Evolutionary conservation across 2,888 invertebrate genomes (phyloP).

Genomic region (Lissocephala sabroskyi): DNA sequence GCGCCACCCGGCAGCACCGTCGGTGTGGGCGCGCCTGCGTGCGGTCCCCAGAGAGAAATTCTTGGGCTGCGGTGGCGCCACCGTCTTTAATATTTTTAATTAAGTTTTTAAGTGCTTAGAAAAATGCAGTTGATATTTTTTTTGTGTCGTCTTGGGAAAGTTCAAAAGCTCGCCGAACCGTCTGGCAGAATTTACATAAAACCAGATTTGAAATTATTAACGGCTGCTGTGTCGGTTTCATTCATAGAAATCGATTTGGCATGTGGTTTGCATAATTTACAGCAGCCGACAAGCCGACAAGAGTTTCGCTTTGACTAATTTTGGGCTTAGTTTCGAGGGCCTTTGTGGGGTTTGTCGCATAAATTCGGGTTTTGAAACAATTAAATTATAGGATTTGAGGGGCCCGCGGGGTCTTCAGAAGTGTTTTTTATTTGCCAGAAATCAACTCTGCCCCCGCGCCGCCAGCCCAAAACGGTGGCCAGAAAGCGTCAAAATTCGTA

Average conservation of each 20-base stretch:
- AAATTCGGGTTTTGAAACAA: slow-evolving; percentile 54
- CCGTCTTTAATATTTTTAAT: slow-evolving; percentile 53
- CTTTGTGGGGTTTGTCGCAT: slow-evolving; percentile 33
- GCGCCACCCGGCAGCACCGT: slow-evolving; percentile 1
- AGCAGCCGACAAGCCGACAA: slow-evolving; percentile 33
- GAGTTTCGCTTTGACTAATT: slow-evolving; percentile 43
- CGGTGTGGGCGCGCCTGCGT: slow-evolving; percentile 29
- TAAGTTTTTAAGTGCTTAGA: slow-evolving; percentile 39
- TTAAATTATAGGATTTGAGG: slow-evolving; percentile 59
- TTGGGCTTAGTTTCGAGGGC: slow-evolving; percentile 23
- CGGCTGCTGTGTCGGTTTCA: slow-evolving; percentile 29
- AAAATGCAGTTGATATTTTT: background rate
- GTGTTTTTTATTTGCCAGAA: slow-evolving; percentile 31
- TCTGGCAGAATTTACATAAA: too few relatives aligned
- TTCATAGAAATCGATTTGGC: slow-evolving; percentile 47
- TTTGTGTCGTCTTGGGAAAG: too few relatives aligned
- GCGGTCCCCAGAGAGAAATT: slow-evolving; percentile 30
- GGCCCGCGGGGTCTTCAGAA: slow-evolving; percentile 31
- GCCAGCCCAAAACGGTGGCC: slow-evolving; percentile 45
- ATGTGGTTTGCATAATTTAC: slow-evolving; percentile 31
- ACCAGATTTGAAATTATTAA: too few relatives aligned
- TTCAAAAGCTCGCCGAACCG: too few relatives aligned
- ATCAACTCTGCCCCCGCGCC: slow-evolving; percentile 1
- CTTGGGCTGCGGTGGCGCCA: slow-evolving; percentile 53
- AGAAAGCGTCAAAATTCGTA: slow-evolving; percentile 61